Conservation (phyloP, 2,888 invertebrate genomes). For the Yponomeuta evonymella region DNA sequence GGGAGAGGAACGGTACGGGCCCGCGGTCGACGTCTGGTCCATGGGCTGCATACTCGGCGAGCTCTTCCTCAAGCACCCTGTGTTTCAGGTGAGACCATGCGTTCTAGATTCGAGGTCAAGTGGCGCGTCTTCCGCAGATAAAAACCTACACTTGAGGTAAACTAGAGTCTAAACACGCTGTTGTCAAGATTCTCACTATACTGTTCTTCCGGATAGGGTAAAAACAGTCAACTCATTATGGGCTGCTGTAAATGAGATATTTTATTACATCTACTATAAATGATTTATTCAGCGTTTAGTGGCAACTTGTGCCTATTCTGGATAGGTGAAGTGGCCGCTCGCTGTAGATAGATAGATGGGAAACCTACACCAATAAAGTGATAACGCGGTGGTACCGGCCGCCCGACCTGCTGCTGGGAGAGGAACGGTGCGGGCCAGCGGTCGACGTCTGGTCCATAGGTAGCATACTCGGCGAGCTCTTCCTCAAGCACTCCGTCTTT, state of each 20-base stretch:
- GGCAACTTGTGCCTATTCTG: too few species aligned
- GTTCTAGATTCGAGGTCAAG: conserved; percentile 19
- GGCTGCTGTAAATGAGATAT: too few species aligned
- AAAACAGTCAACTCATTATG: too few species aligned
- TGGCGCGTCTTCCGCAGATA: too few species aligned
- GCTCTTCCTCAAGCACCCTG: conserved; percentile 94
- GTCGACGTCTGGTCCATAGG: conserved; percentile 99
- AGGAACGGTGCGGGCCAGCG: conserved; percentile 97
- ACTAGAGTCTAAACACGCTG: too few species aligned
- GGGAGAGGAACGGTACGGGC: conserved; percentile 97
- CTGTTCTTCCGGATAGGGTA: too few species aligned
- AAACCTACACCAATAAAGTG: conserved; percentile 96
- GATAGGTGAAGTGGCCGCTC: too few species aligned
- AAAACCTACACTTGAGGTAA: too few species aligned
- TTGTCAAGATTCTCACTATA: too few species aligned
- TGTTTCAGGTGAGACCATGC: conserved; percentile 85
- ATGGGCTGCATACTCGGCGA: conserved; percentile 99
- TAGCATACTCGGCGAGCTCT: conserved; percentile 98
- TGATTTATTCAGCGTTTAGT: too few species aligned
- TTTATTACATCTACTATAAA: too few species aligned
- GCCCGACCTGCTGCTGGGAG: conserved; percentile 96
- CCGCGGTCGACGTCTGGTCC: conserved; percentile 99
- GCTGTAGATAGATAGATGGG: too few species aligned
- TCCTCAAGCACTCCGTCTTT: conserved; percentile 96
- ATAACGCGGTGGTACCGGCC: conserved; percentile 99